Conservation (phyloP, 64 coral and sea anemone genomes). For the Dendrophyllia cribrosa region DNA sequence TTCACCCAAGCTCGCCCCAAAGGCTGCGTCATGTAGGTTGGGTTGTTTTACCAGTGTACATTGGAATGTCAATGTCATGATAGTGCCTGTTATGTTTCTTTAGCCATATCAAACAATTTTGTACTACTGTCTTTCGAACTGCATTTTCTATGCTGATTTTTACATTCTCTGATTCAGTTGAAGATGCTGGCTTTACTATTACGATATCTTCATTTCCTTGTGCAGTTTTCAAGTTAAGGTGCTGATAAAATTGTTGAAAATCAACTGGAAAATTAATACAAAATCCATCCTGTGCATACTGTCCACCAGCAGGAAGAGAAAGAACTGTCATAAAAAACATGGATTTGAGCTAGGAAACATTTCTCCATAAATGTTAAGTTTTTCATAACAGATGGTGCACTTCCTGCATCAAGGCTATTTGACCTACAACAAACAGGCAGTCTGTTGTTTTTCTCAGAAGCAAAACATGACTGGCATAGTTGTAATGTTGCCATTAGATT, state of each 20-base stretch:
- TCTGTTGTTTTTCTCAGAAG: no score
- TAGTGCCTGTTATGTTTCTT: no score
- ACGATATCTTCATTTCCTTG: slow-evolving; percentile 31
- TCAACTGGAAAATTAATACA: slow-evolving; percentile 59
- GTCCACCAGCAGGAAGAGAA: slow-evolving; percentile 43
- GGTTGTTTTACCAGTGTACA: no score
- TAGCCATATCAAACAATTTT: no score
- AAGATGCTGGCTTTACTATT: slow-evolving; percentile 34
- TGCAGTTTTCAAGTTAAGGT: slow-evolving; percentile 9
- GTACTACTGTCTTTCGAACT: no score
- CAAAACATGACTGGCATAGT: background rate
- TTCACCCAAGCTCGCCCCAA: background rate
- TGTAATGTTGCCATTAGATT: background rate
- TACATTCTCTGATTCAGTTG: no score
- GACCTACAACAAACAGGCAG: no score
- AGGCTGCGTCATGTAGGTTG: no score
- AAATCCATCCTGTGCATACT: slow-evolving; percentile 38
- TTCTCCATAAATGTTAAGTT: slow-evolving; percentile 61
- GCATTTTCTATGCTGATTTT: no score
- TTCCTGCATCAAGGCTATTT: slow-evolving; percentile 39
- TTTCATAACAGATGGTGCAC: slow-evolving; percentile 9
- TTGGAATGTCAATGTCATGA: no score
- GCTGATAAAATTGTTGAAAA: slow-evolving; percentile 30
- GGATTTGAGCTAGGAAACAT: slow-evolving; percentile 46
- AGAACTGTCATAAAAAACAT: slow-evolving; percentile 59